Base-by-base conservation (phyloP, 2,113 vertebrate genomes). In the Haemorhous mexicanus region DNA sequence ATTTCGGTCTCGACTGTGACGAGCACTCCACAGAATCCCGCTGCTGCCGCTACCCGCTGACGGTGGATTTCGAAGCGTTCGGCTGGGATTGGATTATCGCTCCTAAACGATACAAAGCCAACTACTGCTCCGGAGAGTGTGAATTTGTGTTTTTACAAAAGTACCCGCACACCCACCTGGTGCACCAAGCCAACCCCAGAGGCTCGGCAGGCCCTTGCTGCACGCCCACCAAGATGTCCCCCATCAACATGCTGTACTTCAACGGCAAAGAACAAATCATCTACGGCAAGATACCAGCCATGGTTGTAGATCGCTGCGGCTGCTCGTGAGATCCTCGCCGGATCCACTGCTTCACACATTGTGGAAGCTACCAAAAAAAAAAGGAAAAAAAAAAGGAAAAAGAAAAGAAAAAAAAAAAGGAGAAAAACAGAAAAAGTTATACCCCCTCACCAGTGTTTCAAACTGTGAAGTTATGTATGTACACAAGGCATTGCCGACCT, bases 21-120 rank as follows among this genome's bases (percentile, higher is more conserved):
- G 99, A 99, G 93, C 99, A 99, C 95, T 99, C 99, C 0, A 98
- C 98, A 3, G 99, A 99, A 94, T 99, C 99, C 7, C 98, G 99
- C 10, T 99, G 99, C 82, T 99, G 99, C 86, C 99, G 99, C 46
- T 99, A 99, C 85, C 99, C 99, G 0, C 98, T 99, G 92, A 99
- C 99, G 0, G 99, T 99, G 97, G 99, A 99, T 98, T 99, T 99
- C 32, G 99, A 99, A 97, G 99, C 99, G 79, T 99, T 99, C 6
- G 99, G 99, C 79, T 99, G 98, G 98, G 99, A 99, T 96, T 99
- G 99, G 99, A 99, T 99, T 98, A 99, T 99, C 9, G 99, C 99
- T n/a, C 99, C 99, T 19, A 99, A 99, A 91, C 98, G 99, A 98
- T 99, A 99, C 97, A 99, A 99, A 98, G 99, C 99, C 28, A 99